Conservation (phyloP, 2,113 vertebrate species). For the Oreochromis tanganicae region DNA sequence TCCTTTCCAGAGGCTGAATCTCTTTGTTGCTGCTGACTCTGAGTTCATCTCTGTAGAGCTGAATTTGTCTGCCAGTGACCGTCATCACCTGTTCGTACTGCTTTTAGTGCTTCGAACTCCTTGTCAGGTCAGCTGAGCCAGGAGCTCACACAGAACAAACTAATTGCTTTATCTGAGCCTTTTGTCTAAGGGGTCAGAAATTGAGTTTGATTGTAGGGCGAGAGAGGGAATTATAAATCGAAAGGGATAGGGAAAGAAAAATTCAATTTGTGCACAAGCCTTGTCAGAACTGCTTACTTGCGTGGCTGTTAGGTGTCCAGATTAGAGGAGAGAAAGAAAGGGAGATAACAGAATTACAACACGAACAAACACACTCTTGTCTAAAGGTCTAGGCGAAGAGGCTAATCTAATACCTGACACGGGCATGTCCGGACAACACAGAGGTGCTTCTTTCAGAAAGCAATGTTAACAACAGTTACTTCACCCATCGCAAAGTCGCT, state of each 20-base stretch:
- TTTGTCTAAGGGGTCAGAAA: conserved; percentile 68
- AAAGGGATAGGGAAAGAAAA: conserved; percentile 59
- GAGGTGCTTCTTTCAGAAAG: conserved; percentile 21
- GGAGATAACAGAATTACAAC: conserved; percentile 52
- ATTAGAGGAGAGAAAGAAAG: conserved; percentile 48
- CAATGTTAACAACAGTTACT: conserved; percentile 23
- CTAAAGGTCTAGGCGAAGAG: conserved; percentile 36
- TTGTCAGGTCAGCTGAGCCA: conserved; percentile 24
- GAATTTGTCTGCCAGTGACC: conserved; percentile 34
- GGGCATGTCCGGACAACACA: neutral
- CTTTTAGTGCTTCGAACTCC: conserved; percentile 34
- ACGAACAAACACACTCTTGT: conserved; percentile 57
- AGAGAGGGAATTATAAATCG: conserved; percentile 60
- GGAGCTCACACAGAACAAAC: conserved; percentile 38
- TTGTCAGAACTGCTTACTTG: conserved; percentile 66
- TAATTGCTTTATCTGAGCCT: conserved; percentile 69
- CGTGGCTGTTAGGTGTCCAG: conserved; percentile 50
- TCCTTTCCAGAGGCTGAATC: neutral
- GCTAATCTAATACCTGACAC: conserved; percentile 59
- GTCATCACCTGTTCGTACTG: conserved; percentile 27
- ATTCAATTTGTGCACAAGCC: conserved; percentile 62
- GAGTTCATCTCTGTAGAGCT: conserved; percentile 22
- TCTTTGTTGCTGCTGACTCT: conserved; percentile 28
- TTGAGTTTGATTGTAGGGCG: conserved; percentile 54
- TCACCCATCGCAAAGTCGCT: neutral